Percentiles rank a stretch among this genome's conserved stretches.
Evolutionary conservation across 2,797 vertebrate species (phyloP).

Genomic region (Balearica regulorum): DNA sequence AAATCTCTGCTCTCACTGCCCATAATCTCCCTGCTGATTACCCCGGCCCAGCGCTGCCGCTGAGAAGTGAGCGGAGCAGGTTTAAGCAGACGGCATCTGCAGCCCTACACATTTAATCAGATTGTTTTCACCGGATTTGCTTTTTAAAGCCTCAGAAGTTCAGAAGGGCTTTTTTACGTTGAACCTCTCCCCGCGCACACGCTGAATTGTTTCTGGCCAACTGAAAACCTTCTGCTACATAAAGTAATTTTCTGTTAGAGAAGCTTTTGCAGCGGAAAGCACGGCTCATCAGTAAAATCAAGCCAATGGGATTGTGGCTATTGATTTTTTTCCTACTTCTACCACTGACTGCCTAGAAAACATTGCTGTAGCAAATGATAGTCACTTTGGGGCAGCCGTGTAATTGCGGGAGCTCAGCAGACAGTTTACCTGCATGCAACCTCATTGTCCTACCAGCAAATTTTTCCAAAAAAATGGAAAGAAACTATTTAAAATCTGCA

Average conservation of each 20-base stretch:
- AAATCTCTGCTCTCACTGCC: background rate
- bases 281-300: background rate
- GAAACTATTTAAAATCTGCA: background rate
- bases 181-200: fast-evolving
- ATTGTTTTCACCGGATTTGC: background rate
- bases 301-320: background rate
- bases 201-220: background rate
- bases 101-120: background rate
- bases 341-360: background rate
- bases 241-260: background rate
- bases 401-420: background rate
- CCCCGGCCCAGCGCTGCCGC: fast-evolving
- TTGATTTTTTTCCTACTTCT: background rate
- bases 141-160: background rate
- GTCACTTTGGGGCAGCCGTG: background rate
- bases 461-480: background rate
- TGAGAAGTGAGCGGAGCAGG: background rate
- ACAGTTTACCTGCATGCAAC: background rate
- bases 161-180: background rate
- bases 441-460: background rate
- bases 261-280: background rate
- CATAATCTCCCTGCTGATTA: background rate
- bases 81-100: fast-evolving
- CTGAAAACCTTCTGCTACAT: background rate
- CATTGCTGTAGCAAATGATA: background rate